Evolutionary conservation across 2,113 vertebrate genomes (phyloP).

Genomic region (Pimephales promelas): DNA sequence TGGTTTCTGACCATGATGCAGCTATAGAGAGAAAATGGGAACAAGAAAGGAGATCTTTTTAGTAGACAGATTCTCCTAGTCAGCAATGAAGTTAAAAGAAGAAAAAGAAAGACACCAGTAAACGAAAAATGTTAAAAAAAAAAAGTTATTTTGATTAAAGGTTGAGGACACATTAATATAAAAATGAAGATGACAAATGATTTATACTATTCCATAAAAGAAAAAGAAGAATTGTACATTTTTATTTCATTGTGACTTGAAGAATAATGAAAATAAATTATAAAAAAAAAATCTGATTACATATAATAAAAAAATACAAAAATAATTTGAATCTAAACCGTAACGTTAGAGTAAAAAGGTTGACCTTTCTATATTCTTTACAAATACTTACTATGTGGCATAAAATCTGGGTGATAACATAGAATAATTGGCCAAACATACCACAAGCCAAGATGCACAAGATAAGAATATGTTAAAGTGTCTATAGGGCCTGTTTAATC

Average conservation of each 20-base stretch:
- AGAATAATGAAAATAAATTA: neutral
- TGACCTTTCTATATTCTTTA: neutral
- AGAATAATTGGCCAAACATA: neutral
- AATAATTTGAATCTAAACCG: no score
- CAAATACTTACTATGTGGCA: neutral
- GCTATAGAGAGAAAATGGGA: neutral
- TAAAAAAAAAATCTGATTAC: neutral
- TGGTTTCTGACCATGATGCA: neutral
- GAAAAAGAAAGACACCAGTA: neutral
- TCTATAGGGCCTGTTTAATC: slow-evolving; percentile 14
- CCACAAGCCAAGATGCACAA: neutral
- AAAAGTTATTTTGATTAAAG: no score
- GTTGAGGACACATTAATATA: no score
- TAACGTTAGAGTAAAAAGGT: neutral
- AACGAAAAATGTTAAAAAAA: neutral
- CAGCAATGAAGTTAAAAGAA: neutral
- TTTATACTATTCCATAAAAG: no score
- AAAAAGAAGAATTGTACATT: no score
- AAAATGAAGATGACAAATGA: no score
- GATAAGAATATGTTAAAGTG: neutral
- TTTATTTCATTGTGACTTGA: no score
- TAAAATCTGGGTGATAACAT: neutral
- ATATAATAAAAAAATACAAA: neutral
- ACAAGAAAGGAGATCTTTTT: neutral
- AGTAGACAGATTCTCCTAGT: neutral